phyloP scores from a whole-genome alignment of 2,797 vertebrate genomes.

The Chromis chromis region DNA sequence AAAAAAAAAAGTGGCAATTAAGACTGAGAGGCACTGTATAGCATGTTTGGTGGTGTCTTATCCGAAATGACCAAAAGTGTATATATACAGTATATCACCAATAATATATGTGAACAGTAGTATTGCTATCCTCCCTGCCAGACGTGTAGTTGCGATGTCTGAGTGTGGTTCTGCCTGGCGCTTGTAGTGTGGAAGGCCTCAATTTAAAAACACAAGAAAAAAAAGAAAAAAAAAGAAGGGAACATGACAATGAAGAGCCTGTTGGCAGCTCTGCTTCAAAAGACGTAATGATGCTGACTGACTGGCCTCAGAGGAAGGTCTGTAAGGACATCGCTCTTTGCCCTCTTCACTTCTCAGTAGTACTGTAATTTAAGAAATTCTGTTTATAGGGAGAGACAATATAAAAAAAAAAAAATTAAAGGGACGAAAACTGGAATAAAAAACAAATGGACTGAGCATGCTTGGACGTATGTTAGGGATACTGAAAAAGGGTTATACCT shows the following conservation, averaged over 20 bases:
- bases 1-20: conserved; percentile 65
- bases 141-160: conserved; percentile 57
- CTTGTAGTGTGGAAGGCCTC: conserved; percentile 48
- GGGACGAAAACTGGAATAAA: conserved; percentile 38
- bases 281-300: conserved; percentile 61
- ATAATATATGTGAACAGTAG: conserved; percentile 74
- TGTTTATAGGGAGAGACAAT: conserved; percentile 41
- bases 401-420: conserved; percentile 21
- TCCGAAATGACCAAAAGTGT: conserved; percentile 76
- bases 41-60: conserved; percentile 78
- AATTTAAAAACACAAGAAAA: conserved; percentile 29
- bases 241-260: conserved; percentile 40
- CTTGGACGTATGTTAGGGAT: conserved; percentile 42
- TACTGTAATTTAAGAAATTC: conserved; percentile 60
- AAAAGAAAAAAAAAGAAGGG: conserved; percentile 21
- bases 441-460: conserved; percentile 49
- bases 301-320: conserved; percentile 45
- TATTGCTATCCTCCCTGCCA: conserved; percentile 65
- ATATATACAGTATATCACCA: conserved; percentile 55
- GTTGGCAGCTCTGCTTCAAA: conserved; percentile 60
- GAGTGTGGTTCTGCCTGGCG: conserved; percentile 57
- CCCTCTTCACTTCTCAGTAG: conserved; percentile 56
- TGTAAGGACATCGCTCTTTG: conserved; percentile 53
- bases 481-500: conserved; percentile 54
- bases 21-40: conserved; percentile 73